Percentiles rank a stretch among this genome's conserved stretches.
phyloP scores from a whole-genome alignment of 2,113 vertebrate genomes.

The Anoura caudifer region DNA sequence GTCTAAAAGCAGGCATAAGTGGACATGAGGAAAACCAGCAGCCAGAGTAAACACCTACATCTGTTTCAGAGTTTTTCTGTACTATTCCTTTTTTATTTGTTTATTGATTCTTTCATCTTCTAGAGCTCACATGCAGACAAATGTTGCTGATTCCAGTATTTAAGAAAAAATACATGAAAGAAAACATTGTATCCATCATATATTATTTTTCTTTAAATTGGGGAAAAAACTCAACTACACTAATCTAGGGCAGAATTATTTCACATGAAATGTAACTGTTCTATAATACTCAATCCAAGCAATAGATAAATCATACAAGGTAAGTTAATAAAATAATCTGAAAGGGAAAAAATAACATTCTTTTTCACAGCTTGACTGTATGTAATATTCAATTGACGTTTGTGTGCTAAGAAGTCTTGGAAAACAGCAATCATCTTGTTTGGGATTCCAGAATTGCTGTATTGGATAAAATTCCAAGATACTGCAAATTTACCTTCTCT shows the following conservation, averaged over 20 bases:
- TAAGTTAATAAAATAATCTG: neutral
- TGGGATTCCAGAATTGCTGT: neutral
- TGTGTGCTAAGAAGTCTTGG: neutral
- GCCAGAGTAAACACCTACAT: neutral
- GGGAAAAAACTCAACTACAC: no score
- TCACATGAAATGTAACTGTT: neutral
- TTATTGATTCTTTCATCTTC: conserved; percentile 22
- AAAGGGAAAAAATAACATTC: neutral
- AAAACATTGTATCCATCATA: neutral
- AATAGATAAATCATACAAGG: neutral
- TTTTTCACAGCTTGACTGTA: neutral
- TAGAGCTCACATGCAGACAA: neutral
- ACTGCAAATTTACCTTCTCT: neutral
- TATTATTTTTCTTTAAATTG: neutral
- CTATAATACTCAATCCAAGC: neutral
- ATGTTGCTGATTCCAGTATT: neutral
- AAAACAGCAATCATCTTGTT: neutral
- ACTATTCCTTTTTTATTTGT: neutral
- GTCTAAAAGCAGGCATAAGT: conserved; percentile 23
- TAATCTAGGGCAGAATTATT: neutral
- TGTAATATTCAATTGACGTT: neutral
- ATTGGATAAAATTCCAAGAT: neutral
- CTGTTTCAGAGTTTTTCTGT: conserved; percentile 26
- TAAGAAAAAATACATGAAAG: neutral
- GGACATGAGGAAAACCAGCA: conserved; percentile 23